Evolutionary conservation across 92 coral and sea anemone genomes (phyloP).

Genomic region (Actinernus sp.): DNA sequence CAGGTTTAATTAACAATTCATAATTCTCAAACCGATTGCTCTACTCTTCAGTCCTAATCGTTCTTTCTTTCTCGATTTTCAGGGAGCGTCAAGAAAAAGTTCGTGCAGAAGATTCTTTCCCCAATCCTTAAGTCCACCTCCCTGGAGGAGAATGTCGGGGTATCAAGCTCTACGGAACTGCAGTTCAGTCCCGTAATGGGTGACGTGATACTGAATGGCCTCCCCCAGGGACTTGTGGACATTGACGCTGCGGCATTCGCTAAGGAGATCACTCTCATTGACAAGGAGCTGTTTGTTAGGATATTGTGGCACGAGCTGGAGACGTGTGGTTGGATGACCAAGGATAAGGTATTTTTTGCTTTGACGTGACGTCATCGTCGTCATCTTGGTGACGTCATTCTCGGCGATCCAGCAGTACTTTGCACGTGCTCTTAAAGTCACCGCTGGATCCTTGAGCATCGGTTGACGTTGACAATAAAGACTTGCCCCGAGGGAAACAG

Average conservation of each 20-base stretch:
- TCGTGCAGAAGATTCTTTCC: constrained; percentile 90
- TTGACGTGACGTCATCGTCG: too few relatives aligned
- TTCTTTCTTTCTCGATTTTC: too few relatives aligned
- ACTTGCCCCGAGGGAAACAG: too few relatives aligned
- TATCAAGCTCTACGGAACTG: constrained; percentile 75
- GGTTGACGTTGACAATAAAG: too few relatives aligned
- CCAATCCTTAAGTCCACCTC: constrained; percentile 92
- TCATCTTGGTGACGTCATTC: too few relatives aligned
- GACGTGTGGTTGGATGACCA: constrained; percentile 99
- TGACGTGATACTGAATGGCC: constrained; percentile 44
- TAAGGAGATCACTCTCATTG: constrained; percentile 92
- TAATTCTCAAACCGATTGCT: too few relatives aligned
- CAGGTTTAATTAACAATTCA: too few relatives aligned
- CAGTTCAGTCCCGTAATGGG: constrained; percentile 43
- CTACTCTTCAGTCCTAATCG: too few relatives aligned
- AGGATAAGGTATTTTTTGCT: constrained; percentile 80
- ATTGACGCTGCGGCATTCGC: constrained; percentile 86
- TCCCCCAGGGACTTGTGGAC: constrained; percentile 87
- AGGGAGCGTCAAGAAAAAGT: constrained; percentile 91
- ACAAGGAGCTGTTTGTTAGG: constrained; percentile 91
- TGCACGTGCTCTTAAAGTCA: too few relatives aligned
- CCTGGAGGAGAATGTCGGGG: constrained; percentile 69
- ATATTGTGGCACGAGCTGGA: constrained; percentile 96
- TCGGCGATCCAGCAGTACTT: too few relatives aligned
- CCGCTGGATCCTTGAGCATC: too few relatives aligned